These are phyloP conservation scores for Drosophila rufa DNA, from an alignment of 1,140 invertebrate genomes.

Conservation along the genomic window DNA sequence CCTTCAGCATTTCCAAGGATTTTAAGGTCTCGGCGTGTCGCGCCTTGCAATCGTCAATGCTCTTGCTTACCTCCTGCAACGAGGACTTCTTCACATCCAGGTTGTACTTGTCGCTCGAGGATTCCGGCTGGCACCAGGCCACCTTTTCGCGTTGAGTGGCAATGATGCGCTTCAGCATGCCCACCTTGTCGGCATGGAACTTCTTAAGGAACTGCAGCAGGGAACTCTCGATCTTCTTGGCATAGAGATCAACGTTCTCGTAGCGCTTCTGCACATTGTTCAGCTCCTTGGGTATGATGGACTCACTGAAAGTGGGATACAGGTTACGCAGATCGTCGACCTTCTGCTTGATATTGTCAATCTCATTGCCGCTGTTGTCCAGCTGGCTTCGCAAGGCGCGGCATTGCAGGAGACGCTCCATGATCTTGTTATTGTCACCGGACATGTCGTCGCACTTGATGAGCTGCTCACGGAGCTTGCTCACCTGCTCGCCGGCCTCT, in stretches of 20 bases:
- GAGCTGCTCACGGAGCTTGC: slow-evolving; percentile 92
- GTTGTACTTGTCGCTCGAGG: slow-evolving; percentile 94
- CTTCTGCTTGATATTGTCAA: slow-evolving; percentile 89
- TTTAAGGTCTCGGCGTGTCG: slow-evolving; percentile 89
- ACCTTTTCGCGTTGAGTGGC: slow-evolving; percentile 94
- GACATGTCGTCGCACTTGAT: slow-evolving; percentile 96
- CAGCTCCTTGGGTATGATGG: slow-evolving; percentile 92
- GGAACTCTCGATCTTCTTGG: slow-evolving; percentile 92
- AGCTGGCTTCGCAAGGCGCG: slow-evolving; percentile 90
- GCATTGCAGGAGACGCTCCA: slow-evolving; percentile 91
- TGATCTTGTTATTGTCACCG: slow-evolving; percentile 93
- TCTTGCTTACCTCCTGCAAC: slow-evolving; percentile 91
- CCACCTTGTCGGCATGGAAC: slow-evolving; percentile 93
- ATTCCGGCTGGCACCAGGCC: slow-evolving; percentile 95
- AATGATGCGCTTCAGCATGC: slow-evolving; percentile 92
- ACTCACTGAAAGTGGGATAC: slow-evolving; percentile 92
- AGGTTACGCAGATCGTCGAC: slow-evolving; percentile 90
- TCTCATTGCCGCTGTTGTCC: slow-evolving; percentile 87
- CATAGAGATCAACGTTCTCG: slow-evolving; percentile 90
- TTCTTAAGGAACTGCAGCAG: slow-evolving; percentile 94
- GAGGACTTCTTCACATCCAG: slow-evolving; percentile 95
- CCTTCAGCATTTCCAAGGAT: slow-evolving; percentile 88
- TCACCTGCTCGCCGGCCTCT: slow-evolving; percentile 88
- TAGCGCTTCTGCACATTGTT: slow-evolving; percentile 91
- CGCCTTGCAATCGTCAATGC: slow-evolving; percentile 89